Base-by-base conservation (phyloP, 92 coral and sea anemone genomes). In the Epizoanthus ramosus region DNA sequence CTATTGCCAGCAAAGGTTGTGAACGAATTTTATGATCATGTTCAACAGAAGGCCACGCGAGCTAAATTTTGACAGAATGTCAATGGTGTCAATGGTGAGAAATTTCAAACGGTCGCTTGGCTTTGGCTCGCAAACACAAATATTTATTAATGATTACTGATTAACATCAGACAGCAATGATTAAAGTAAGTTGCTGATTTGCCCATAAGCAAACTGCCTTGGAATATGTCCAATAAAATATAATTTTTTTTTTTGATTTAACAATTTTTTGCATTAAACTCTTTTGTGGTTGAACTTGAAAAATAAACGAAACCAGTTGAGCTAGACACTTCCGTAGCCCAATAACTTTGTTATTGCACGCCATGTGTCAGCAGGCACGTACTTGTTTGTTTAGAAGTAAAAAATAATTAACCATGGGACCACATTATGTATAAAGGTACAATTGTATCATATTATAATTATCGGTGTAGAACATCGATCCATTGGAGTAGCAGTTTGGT, bases 91-190 rank as follows among this genome's bases (percentile, higher is more conserved):
- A 12, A 63, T 59, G 15, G 28, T 22, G 31, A 6, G 6, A 25
- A 19, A 3, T 31, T n/a, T 19, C 37, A 39, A 61, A 61, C 82
- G 82, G 70, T 41, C 71, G 70, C 25, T 17, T 5, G 21, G 8
- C 3, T 16, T 18, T 7, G 14, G 6, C 1, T 6, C 18, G 0
- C 9, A 10, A 43, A 15, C 50, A 60, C 71, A 77, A 77, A 77
- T 39, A 77, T 77, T 77, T 77, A 61, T 77, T 77, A 77, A 77
- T 63, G 71, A 77, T 77, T 61, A 60, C 71, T 77, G 43, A 61
- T 63, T 21, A 60, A 77, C 69, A 61, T 68, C 71, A 69, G 24
- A 37, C 82, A 60, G 82, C 58, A 43, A 57, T 77, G 71, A 60
- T 77, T 77, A 61, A 61, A n/a, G 10, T 21, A 25, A 43, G 82